Conservation (phyloP, 2,888 invertebrate genomes). For the Drosophila colorata region DNA sequence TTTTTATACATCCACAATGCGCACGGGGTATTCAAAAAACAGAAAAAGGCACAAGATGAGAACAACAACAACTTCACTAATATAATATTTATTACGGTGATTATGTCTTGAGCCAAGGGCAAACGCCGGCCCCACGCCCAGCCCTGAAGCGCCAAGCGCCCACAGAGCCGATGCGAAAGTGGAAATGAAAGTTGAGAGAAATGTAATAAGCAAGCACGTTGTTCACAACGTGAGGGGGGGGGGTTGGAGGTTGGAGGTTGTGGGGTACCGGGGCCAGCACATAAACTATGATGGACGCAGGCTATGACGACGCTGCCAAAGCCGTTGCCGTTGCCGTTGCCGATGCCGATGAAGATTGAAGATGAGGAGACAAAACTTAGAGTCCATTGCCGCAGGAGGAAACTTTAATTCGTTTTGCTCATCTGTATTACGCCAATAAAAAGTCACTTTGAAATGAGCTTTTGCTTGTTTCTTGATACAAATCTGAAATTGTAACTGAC, state of each 20-base stretch:
- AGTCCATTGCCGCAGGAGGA: slow-evolving; percentile 46
- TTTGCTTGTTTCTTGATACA: slow-evolving; percentile 20
- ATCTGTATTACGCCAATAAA: slow-evolving; percentile 43
- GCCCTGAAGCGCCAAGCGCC: slow-evolving; percentile 1
- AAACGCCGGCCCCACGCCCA: slow-evolving; percentile 12
- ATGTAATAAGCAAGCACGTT: slow-evolving; percentile 55
- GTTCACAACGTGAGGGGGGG: background rate
- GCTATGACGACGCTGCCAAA: slow-evolving; percentile 18
- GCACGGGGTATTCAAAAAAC: background rate
- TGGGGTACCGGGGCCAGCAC: slow-evolving; percentile 11
- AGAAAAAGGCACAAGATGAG: slow-evolving; percentile 16
- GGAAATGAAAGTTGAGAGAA: slow-evolving; percentile 39
- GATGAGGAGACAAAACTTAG: slow-evolving; percentile 33
- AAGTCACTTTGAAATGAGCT: slow-evolving; percentile 41
- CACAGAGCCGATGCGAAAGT: slow-evolving; percentile 35
- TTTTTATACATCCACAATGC: background rate
- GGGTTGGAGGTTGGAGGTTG: background rate
- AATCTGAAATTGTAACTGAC: slow-evolving; percentile 3
- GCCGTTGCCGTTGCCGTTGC: slow-evolving; percentile 13
- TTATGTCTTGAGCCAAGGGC: slow-evolving; percentile 63
- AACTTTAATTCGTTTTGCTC: slow-evolving; percentile 52
- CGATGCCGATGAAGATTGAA: slow-evolving; percentile 3
- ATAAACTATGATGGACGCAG: slow-evolving; percentile 61
- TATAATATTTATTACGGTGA: slow-evolving; percentile 72
- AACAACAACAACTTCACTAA: slow-evolving; percentile 59